These are phyloP conservation scores for Proisotoma minuta DNA, from an alignment of 2,888 invertebrate species.

Conservation along the genomic window DNA sequence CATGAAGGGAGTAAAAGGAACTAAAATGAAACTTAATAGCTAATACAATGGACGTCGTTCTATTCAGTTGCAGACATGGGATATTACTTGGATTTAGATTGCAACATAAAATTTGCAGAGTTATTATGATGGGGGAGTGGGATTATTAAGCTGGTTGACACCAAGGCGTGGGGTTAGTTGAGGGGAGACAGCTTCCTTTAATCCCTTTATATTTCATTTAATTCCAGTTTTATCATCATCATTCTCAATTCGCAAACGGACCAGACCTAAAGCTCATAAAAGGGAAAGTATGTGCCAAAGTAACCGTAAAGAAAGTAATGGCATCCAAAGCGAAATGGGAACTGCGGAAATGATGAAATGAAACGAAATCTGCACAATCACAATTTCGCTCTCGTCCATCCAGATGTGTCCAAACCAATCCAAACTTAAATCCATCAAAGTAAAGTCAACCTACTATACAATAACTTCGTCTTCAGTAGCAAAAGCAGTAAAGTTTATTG, in stretches of 20 bases:
- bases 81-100: background rate
- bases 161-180: slow-evolving; percentile 4
- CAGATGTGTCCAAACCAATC: background rate
- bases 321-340: background rate
- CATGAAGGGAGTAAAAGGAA: too few species aligned
- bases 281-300: slow-evolving; percentile 14
- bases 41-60: background rate
- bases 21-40: background rate
- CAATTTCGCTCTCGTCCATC: background rate
- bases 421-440: too few species aligned
- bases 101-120: background rate
- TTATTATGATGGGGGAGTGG: background rate
- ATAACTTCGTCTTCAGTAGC: background rate
- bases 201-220: slow-evolving; percentile 18
- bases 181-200: slow-evolving; percentile 24
- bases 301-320: slow-evolving; percentile 13
- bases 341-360: background rate
- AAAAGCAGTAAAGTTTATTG: too few species aligned
- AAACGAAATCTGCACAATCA: too few species aligned
- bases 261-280: background rate
- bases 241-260: slow-evolving; percentile 3
- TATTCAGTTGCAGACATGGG: background rate
- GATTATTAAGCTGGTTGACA: background rate
- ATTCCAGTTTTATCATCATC: slow-evolving; percentile 14
- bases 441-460: too few species aligned